phyloP scores from a whole-genome alignment of 2,113 vertebrate genomes.

The Chaetodon trifascialis region DNA sequence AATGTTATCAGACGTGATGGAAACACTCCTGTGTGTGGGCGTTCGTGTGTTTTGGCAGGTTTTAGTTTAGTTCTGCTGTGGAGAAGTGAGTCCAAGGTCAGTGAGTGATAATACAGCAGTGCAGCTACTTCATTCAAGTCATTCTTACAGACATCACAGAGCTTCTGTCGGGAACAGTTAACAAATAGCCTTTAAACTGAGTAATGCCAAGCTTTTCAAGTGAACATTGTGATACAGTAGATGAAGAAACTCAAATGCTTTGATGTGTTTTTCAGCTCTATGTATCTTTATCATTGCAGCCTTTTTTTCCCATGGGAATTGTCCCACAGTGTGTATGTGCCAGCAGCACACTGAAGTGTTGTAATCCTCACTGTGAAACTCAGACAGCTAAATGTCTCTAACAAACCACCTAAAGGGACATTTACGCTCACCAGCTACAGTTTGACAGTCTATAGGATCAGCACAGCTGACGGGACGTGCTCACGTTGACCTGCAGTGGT shows the following conservation, averaged over 20 bases:
- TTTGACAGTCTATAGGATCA: conserved; percentile 3
- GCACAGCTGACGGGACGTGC: conserved; percentile 1
- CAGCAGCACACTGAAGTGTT: background rate
- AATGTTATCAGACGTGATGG: too few species aligned
- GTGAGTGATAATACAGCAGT: conserved; percentile 14
- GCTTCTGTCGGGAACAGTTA: conserved; percentile 1
- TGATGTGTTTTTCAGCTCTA: background rate
- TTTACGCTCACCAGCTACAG: background rate
- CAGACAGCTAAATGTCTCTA: background rate
- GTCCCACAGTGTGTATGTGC: background rate
- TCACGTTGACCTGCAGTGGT: conserved; percentile 9
- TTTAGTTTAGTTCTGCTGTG: conserved; percentile 9
- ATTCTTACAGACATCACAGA: background rate
- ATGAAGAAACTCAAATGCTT: background rate
- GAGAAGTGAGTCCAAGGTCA: conserved; percentile 58
- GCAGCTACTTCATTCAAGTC: background rate
- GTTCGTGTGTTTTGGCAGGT: conserved; percentile 17
- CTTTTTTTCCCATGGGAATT: conserved; percentile 49
- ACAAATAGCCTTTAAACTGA: background rate
- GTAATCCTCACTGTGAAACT: background rate
- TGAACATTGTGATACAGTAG: conserved; percentile 12
- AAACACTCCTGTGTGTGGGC: background rate
- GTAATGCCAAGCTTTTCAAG: background rate
- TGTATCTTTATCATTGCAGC: conserved; percentile 15
- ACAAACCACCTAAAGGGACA: background rate